Evolutionary conservation across 1,140 invertebrate species (phyloP), one percentile per base, ranked within the genome.

Genomic region (Manduca sexta): DNA sequence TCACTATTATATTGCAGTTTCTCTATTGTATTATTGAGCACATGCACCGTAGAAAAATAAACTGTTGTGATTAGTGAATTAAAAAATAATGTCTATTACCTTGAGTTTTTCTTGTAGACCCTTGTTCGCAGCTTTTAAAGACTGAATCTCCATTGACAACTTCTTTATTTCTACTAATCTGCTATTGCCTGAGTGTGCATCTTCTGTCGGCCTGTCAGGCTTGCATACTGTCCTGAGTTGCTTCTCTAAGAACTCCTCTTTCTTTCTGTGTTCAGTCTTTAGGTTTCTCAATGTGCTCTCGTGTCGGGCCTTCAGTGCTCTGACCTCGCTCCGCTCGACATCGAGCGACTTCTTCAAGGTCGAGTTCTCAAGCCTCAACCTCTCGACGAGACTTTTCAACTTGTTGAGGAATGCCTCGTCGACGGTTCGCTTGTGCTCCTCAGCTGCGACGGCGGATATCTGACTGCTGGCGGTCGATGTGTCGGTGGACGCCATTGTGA

Each of bases 31-130:
- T n/a, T n/a, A n/a, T n/a, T n/a, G n/a, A n/a, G n/a, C n/a, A n/a
- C n/a, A n/a, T n/a, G 21, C 21, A 26, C 21, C 4, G 21, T 1
- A 26, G 0, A 26, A 26, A 26, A 26, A n/a, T n/a, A n/a, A n/a
- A n/a, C n/a, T n/a, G n/a, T n/a, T n/a, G n/a, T n/a, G n/a, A n/a
- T n/a, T n/a, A n/a, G n/a, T n/a, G n/a, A n/a, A n/a, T n/a, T 26
- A 26, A 26, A 26, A 5, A 26, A 1, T 1, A 26, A 26, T 18
- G 7, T 10, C 0, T 18, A 11, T 56, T 58, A 86, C 85, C 81
- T 86, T 86, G 57, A 87, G 65, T 80, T 86, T 87, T 60, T 86
- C 83, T 69, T 86, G 83, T 71, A 87, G 75, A 64, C 74, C 77
- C 70, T 79, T 86, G 55, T 86, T 86, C 21, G 77, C 80, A 48